phyloP scores from a whole-genome alignment of 2,888 invertebrate genomes.

The Dermolepida albohirtum region DNA sequence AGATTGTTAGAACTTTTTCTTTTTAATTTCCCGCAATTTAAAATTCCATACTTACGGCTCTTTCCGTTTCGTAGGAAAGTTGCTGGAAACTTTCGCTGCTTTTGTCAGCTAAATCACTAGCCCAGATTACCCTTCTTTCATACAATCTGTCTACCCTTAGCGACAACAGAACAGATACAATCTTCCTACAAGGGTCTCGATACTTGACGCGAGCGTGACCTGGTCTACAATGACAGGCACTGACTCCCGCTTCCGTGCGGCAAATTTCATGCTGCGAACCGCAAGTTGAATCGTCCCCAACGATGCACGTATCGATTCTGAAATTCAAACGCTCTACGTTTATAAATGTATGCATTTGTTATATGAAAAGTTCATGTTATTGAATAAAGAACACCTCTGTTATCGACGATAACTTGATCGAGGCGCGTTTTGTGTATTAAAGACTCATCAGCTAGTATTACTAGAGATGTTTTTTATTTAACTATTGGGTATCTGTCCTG shows the following conservation, averaged over 20 bases:
- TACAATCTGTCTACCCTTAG: slow-evolving; percentile 86
- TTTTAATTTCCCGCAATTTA: too few species aligned
- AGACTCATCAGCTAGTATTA: too few species aligned
- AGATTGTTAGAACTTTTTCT: too few species aligned
- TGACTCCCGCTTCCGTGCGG: slow-evolving; percentile 86
- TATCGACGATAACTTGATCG: too few species aligned
- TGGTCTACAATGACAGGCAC: slow-evolving; percentile 88
- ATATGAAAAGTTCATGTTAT: too few species aligned
- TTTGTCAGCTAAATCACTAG: slow-evolving; percentile 77
- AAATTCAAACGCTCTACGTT: slow-evolving; percentile 47
- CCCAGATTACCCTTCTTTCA: slow-evolving; percentile 84
- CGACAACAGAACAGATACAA: slow-evolving; percentile 82
- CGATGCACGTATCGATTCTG: slow-evolving; percentile 92
- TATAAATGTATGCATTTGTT: too few species aligned
- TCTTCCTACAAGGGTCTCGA: slow-evolving; percentile 81
- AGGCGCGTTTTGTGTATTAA: too few species aligned
- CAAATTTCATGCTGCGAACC: slow-evolving; percentile 89
- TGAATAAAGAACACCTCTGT: too few species aligned
- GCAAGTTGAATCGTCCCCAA: slow-evolving; percentile 92
- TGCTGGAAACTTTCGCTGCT: slow-evolving; percentile 85
- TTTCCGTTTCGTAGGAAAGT: slow-evolving; percentile 85
- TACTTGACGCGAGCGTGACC: slow-evolving; percentile 79
- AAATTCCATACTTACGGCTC: slow-evolving; percentile 76
- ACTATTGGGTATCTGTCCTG: too few species aligned
- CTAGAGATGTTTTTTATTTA: too few species aligned